phyloP scores from a whole-genome alignment of 35 echinoderm and acorn worm genomes.

The Apostichopus parvimensis region DNA sequence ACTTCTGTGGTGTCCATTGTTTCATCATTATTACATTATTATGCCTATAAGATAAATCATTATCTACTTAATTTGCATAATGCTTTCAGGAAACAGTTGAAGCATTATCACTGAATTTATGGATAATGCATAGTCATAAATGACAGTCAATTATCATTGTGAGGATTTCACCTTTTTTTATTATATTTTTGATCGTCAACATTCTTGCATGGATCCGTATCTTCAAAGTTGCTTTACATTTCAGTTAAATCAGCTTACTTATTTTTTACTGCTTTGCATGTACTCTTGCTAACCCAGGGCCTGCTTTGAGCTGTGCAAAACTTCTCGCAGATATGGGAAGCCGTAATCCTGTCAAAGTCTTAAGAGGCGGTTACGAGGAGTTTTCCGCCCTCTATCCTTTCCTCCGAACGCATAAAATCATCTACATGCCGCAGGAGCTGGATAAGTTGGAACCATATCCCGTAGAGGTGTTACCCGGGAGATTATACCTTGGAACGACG shows the following conservation, averaged over 20 bases:
- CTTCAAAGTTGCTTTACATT: too few species aligned
- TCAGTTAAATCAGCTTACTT: too few species aligned
- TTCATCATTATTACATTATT: too few species aligned
- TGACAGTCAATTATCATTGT: too few species aligned
- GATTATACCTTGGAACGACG: constrained; percentile 81
- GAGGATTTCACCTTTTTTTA: not conserved
- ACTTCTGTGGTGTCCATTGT: too few species aligned
- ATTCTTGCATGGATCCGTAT: not conserved
- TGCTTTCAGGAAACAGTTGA: too few species aligned
- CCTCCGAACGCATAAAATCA: constrained; percentile 94
- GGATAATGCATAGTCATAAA: too few species aligned
- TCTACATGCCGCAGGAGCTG: constrained; percentile 93
- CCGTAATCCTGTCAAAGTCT: constrained; percentile 83
- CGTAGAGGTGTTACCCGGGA: constrained; percentile 87
- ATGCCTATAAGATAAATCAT: too few species aligned
- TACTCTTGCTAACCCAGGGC: constrained; percentile 38
- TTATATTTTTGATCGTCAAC: too few species aligned
- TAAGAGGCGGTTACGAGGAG: constrained; percentile 93
- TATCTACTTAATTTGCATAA: too few species aligned
- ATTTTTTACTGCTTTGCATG: too few species aligned
- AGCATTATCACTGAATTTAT: too few species aligned
- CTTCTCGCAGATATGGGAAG: constrained; percentile 93
- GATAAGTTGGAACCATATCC: constrained; percentile 87
- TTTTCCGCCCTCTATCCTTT: constrained; percentile 98
- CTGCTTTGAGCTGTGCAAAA: constrained; percentile 77